Conservation (phyloP, 2,113 vertebrate species). For the Pantherophis guttatus region DNA sequence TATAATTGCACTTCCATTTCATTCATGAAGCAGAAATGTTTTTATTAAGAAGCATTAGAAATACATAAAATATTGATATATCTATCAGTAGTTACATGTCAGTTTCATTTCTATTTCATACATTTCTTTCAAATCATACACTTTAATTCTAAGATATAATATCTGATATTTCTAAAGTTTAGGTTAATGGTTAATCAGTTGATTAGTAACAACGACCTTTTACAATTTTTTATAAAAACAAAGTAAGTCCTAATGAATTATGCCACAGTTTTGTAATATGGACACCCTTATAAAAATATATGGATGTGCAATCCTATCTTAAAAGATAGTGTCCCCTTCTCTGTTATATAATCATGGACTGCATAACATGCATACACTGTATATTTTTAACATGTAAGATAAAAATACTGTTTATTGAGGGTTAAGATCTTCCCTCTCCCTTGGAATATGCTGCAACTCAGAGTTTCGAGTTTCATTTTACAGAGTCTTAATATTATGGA, state of each 20-base stretch:
- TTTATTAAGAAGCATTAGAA: not conserved
- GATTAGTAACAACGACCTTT: not conserved
- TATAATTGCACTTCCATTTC: not conserved
- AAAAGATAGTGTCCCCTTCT: not conserved
- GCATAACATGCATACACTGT: not conserved
- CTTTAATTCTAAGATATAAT: not conserved
- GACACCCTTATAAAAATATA: not conserved
- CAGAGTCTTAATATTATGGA: not conserved
- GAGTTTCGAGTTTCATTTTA: not conserved
- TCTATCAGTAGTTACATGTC: not conserved
- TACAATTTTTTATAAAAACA: not conserved
- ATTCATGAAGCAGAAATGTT: not conserved
- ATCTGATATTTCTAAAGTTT: not conserved
- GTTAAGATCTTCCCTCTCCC: not conserved
- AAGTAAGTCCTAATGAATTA: not conserved
- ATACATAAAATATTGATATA: not conserved
- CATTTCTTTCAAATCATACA: not conserved
- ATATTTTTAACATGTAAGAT: not conserved
- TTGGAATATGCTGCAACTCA: not conserved
- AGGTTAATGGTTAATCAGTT: not conserved
- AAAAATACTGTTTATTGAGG: not conserved
- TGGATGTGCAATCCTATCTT: not conserved
- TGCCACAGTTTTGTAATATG: not conserved
- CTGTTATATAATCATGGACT: not conserved
- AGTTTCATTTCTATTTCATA: not conserved